Percentiles rank a stretch among this genome's conserved stretches.
Evolutionary conservation across 1,140 invertebrate genomes (phyloP).

Genomic region (Drosophila paulistorum): DNA sequence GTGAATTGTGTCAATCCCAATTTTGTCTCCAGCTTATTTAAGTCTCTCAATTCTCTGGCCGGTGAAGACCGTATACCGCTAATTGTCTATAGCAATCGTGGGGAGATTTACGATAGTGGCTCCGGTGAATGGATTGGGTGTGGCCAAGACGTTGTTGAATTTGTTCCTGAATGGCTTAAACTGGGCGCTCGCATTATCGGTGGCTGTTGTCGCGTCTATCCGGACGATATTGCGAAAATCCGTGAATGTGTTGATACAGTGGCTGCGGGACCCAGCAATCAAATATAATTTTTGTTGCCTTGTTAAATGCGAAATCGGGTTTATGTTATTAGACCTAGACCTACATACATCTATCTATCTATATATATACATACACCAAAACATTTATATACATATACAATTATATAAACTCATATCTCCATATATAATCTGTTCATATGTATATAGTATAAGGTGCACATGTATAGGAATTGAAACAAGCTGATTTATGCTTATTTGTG

Average conservation of each 20-base stretch:
- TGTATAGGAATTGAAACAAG: neutral
- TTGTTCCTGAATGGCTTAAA: constrained; percentile 87
- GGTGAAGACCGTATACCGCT: constrained; percentile 81
- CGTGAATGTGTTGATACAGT: constrained; percentile 80
- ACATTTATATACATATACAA: neutral
- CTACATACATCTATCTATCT: constrained; percentile 17
- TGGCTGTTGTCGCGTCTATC: constrained; percentile 90
- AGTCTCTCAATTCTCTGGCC: constrained; percentile 77
- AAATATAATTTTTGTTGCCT: constrained; percentile 5
- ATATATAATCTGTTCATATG: constrained; percentile 2
- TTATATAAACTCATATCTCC: neutral
- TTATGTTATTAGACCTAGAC: constrained; percentile 18
- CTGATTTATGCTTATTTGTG: constrained; percentile 14
- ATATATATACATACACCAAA: neutral
- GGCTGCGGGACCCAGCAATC: constrained; percentile 12
- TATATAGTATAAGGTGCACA: neutral
- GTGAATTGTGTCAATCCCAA: constrained; percentile 92
- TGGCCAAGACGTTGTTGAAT: constrained; percentile 84
- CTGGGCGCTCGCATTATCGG: constrained; percentile 89
- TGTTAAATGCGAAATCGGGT: constrained; percentile 6
- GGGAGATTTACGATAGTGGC: constrained; percentile 85
- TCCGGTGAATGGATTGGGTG: constrained; percentile 85
- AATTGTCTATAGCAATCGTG: constrained; percentile 90
- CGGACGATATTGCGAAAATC: constrained; percentile 86
- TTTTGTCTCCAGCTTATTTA: constrained; percentile 85